A percentile compares a stretch with the other conserved stretches of the same genome.
Evolutionary conservation across 2,888 invertebrate species (phyloP).

Genomic region (Trissonchulus sp.): DNA sequence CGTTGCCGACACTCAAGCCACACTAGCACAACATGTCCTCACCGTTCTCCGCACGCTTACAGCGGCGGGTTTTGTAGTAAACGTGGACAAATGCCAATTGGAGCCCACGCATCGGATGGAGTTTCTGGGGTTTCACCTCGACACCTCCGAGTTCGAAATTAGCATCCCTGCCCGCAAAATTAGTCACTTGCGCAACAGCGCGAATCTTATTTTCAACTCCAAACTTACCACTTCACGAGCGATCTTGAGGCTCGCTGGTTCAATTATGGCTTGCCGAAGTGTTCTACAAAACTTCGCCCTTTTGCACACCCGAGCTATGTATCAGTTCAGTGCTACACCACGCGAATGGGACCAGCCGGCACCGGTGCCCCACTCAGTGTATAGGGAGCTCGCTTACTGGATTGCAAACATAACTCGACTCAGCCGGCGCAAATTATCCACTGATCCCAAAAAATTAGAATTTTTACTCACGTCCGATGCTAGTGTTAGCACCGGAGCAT

Average conservation of each 20-base stretch:
- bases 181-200: no score
- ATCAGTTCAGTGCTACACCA: background rate
- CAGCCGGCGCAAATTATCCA: background rate
- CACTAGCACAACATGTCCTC: no score
- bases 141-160: background rate
- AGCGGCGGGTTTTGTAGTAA: constrained; percentile 1
- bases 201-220: no score
- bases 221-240: no score
- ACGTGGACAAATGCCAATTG: background rate
- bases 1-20: no score
- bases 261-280: no score
- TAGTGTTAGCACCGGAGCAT: background rate
- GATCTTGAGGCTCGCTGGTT: no score
- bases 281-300: constrained; percentile 1
- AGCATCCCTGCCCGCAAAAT: background rate
- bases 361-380: background rate
- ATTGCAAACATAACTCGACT: background rate
- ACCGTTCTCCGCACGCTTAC: no score
- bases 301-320: background rate
- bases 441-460: background rate
- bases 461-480: background rate
- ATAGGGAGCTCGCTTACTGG: background rate
- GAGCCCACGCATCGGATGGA: background rate
- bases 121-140: background rate
- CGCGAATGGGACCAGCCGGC: background rate